Conservation (phyloP, 2,113 vertebrate species). For the Picathartes gymnocephalus region DNA sequence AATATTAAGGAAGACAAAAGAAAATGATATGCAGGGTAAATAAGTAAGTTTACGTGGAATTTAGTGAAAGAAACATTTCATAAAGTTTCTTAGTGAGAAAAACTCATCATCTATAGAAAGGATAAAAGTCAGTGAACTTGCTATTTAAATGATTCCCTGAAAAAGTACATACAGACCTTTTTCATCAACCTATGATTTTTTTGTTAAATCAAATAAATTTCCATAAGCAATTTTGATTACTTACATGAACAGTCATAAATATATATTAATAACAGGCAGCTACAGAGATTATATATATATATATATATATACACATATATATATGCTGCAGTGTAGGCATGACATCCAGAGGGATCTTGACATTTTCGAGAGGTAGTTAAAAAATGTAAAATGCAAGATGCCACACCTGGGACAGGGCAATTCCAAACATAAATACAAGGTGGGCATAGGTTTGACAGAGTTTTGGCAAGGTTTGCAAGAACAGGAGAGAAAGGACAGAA, state of each 20-base stretch:
- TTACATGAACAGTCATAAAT: neutral
- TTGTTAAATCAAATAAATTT: neutral
- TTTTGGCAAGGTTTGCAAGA: neutral
- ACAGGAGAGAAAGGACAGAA: neutral
- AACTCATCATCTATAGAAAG: neutral
- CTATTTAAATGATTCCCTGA: neutral
- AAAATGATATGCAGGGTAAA: neutral
- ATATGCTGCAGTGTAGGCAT: neutral
- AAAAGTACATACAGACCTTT: neutral
- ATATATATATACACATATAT: too few relatives aligned
- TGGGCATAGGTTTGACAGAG: neutral
- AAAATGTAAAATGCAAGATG: neutral
- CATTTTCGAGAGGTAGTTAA: neutral
- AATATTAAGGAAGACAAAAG: neutral
- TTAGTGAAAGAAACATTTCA: neutral
- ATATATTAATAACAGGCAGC: neutral
- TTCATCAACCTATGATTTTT: neutral
- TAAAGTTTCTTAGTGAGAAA: neutral
- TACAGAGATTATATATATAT: too few relatives aligned
- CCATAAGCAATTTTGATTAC: neutral
- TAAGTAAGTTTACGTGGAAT: neutral
- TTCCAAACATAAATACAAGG: neutral
- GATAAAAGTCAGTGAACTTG: neutral
- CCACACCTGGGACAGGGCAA: neutral
- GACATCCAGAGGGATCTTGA: neutral